Base-by-base conservation (phyloP, 2,888 invertebrate species). In the Chrysolina americana region DNA sequence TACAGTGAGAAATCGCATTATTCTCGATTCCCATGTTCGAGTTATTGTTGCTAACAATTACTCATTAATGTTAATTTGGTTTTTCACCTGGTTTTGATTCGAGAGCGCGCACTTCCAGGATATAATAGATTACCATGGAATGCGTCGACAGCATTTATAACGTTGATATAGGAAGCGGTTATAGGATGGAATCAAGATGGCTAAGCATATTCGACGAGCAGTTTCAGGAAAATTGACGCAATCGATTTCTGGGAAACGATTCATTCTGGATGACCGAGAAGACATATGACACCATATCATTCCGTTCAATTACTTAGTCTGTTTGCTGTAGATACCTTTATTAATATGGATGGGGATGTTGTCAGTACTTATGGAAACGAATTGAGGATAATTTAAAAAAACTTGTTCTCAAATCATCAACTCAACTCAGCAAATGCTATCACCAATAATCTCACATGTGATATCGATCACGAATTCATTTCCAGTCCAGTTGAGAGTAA, bases 1-100 rank as follows among this genome's bases (percentile, higher is more conserved):
- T 41, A 68, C 41, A 68, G 68, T 74, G 74, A 70, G 74, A 74
- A 74, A 74, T 65, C 23, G 63, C 50, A 62, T 70, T 63, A 70
- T 70, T 70, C 50, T 56, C 62, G 50, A 74, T 74, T 74, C 74
- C 63, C 74, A 74, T 74, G 66, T 66, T 56, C 53, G 66, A 65
- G 50, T 50, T 66, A 63, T 74, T 70, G 74, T 74, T 74, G 36
- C 56, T 56, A 73, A 69, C 59, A 73, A 73, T 73, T 64, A 56
- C 68, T 69, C 73, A 56, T 70, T 73, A 65, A 73, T 73, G 70
- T 56, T 70, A 70, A 70, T 64, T 70, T 36, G n/a, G 28, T 70
- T 70, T 64, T 70, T 70, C 70, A 70, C 64, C 70, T 64, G 65
- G 64, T 65, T 64, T 65, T 15, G 64, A 63, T 70, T 68, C 28